Base-by-base conservation (phyloP, 2,113 vertebrate species). In the Haliaeetus leucogaster region DNA sequence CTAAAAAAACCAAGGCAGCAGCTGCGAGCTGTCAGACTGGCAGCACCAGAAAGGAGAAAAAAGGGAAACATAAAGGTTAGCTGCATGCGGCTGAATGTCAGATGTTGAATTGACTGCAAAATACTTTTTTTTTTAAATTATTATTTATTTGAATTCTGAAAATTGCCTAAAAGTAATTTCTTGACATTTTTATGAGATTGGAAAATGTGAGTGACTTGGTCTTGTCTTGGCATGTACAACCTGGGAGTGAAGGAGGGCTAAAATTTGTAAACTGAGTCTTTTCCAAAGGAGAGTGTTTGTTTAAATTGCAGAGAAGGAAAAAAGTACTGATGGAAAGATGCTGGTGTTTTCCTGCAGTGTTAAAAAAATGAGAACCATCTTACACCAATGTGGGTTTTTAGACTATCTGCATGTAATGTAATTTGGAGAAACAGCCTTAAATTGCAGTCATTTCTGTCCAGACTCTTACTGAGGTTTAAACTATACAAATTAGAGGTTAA, bases 41-140 rank as follows among this genome's bases (percentile, higher is more conserved):
- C 98, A 99, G 98, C 95, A 96, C 98, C 92, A 99, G 98, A 98
- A 99, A 99, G 98, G 99, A 99, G 98, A 99, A 99, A 98, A 99
- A 98, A 98, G 99, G 98, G 72, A 99, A 99, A 95, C 99, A 99
- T 97, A 99, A 99, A 99, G 99, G 99, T 99, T 98, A 99, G 99
- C 97, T 92, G 95, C 97, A 97, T 97, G 96, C 29, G 68, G 70
- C 94, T 91, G 73, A 91, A 94, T 90, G 88, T 70, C 87, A 90
- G 79, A 89, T 89, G 48, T 93, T 77, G 82, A 78, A 66, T 42
- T 86, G 50, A 84, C 80, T 89, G 42, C 70, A 86, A 76, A 88
- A 42, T 77, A 7, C 20, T 63, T 26, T 42, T 42, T 42, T 15
- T 29, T 52, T 58, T 32, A 52, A 21, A 52, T 22, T 11, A 7